phyloP scores from a whole-genome alignment of 1,140 invertebrate species.

The Spodoptera frugiperda region DNA sequence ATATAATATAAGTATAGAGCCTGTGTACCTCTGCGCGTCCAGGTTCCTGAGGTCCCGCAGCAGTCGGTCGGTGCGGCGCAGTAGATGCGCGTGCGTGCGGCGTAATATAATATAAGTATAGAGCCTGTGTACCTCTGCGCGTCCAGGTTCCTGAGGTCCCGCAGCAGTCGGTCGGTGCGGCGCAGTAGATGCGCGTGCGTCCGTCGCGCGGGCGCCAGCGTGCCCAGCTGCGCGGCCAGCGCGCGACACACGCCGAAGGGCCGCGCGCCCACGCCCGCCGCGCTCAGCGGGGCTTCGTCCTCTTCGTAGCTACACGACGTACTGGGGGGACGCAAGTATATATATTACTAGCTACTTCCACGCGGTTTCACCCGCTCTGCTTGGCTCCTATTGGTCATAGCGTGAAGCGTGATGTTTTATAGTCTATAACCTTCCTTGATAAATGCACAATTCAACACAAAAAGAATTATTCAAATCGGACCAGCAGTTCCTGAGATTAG shows the following conservation, averaged over 20 bases:
- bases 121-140: constrained; percentile 93
- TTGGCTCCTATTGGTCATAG: too few relatives aligned
- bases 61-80: constrained; percentile 96
- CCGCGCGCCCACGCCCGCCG: constrained; percentile 37
- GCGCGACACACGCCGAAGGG: constrained; percentile 94
- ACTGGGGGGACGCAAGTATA: neutral
- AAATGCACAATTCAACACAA: too few relatives aligned
- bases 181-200: constrained; percentile 94
- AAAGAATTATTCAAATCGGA: too few relatives aligned
- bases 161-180: constrained; percentile 95
- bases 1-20: too few relatives aligned
- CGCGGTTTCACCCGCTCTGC: too few relatives aligned
- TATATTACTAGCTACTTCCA: too few relatives aligned
- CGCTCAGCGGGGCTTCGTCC: constrained; percentile 54
- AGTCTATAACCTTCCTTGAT: too few relatives aligned
- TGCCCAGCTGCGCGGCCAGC: constrained; percentile 95
- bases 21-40: constrained; percentile 94
- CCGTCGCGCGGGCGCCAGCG: constrained; percentile 95
- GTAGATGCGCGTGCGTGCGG: constrained; percentile 93
- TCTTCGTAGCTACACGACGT: constrained; percentile 61
- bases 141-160: constrained; percentile 97
- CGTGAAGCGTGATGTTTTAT: too few relatives aligned
- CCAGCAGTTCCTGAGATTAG: too few relatives aligned
- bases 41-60: constrained; percentile 96
- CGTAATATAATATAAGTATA: too few relatives aligned